These are phyloP conservation scores for Drosophila baimaii DNA, from an alignment of 1,140 invertebrate genomes.

Conservation along the genomic window DNA sequence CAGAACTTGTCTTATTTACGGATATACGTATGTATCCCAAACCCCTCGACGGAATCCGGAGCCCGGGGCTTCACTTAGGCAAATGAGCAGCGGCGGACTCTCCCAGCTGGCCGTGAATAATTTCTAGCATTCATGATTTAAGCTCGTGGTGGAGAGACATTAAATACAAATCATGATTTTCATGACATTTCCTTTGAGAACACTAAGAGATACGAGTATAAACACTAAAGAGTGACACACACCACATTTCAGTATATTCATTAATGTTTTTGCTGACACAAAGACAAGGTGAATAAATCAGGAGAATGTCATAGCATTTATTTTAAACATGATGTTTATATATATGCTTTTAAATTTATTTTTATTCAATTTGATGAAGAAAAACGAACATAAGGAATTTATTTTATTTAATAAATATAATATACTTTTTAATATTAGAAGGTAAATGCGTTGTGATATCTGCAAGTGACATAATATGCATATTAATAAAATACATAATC, in stretches of 20 bases:
- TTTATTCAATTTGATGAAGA: background rate
- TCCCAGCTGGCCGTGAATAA: slow-evolving; percentile 32
- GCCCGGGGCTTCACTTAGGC: slow-evolving; percentile 38
- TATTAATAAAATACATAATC: background rate
- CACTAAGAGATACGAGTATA: slow-evolving; percentile 7
- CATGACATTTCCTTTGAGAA: slow-evolving; percentile 4
- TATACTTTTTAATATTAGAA: background rate
- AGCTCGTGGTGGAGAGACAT: slow-evolving; percentile 21
- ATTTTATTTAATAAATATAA: background rate
- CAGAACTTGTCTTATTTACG: slow-evolving; percentile 53
- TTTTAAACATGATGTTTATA: slow-evolving; percentile 4
- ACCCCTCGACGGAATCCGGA: slow-evolving; percentile 2
- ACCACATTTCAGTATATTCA: slow-evolving; percentile 1
- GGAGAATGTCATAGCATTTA: slow-evolving; percentile 3
- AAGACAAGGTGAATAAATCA: slow-evolving; percentile 30
- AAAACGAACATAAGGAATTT: background rate
- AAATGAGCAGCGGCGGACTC: slow-evolving; percentile 35
- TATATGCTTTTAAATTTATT: background rate
- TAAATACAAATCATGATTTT: slow-evolving; percentile 22
- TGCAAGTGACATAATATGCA: background rate
- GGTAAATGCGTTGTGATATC: background rate
- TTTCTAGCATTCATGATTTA: slow-evolving; percentile 36
- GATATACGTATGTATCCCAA: slow-evolving; percentile 1
- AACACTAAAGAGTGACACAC: slow-evolving; percentile 11
- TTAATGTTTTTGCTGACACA: slow-evolving; percentile 30